phyloP scores from a whole-genome alignment of 2,888 invertebrate species.

The Nymphalis urticae region DNA sequence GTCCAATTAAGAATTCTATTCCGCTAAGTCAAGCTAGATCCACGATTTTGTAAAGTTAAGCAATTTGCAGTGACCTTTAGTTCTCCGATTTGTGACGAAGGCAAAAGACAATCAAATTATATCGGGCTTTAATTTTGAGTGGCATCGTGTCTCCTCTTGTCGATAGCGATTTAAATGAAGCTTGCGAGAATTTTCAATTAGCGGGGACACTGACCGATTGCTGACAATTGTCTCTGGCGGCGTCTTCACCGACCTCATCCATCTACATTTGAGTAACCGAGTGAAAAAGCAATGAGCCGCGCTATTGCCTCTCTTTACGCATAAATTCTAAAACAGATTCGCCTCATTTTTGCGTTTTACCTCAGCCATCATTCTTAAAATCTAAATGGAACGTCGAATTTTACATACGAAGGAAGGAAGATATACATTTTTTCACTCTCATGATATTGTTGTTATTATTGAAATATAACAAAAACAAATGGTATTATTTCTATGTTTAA shows the following conservation, averaged over 20 bases:
- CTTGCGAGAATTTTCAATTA: slow-evolving; percentile 79
- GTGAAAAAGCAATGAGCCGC: slow-evolving; percentile 78
- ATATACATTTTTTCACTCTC: neutral
- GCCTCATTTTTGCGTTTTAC: slow-evolving; percentile 41
- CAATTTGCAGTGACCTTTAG: slow-evolving; percentile 43
- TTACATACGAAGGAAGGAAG: slow-evolving; percentile 13
- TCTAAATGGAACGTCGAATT: slow-evolving; percentile 11
- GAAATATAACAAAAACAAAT: no score
- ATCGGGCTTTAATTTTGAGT: slow-evolving; percentile 62
- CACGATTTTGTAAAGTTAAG: slow-evolving; percentile 38
- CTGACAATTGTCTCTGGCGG: slow-evolving; percentile 74
- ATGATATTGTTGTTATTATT: no score
- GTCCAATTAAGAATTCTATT: slow-evolving; percentile 28
- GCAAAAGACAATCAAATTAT: slow-evolving; percentile 55
- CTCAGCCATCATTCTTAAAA: slow-evolving; percentile 20
- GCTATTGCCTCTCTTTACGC: slow-evolving; percentile 74
- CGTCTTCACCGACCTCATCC: slow-evolving; percentile 69
- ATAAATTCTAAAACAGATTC: slow-evolving; percentile 62
- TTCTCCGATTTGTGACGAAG: slow-evolving; percentile 47
- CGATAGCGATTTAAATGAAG: slow-evolving; percentile 76
- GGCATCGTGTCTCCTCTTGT: slow-evolving; percentile 60
- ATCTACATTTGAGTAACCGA: slow-evolving; percentile 79
- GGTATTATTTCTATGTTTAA: no score
- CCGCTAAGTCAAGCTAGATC: slow-evolving; percentile 21
- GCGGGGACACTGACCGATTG: slow-evolving; percentile 77